A percentile compares a stretch with the other conserved stretches of the same genome.
phyloP scores from a whole-genome alignment of 2,888 invertebrate species.

The Nephrotoma appendiculata region DNA sequence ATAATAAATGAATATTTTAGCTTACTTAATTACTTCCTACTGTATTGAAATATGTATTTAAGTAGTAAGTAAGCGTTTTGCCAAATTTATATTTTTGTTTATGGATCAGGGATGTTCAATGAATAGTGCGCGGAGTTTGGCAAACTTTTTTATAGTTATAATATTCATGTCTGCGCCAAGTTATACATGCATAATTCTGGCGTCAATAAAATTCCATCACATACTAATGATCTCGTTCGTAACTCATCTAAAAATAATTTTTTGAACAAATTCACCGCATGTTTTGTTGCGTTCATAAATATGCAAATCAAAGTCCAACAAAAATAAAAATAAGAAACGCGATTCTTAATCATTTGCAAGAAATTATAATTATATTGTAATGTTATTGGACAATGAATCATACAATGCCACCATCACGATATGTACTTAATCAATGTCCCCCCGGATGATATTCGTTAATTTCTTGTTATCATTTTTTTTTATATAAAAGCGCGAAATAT shows the following conservation, averaged over 20 bases:
- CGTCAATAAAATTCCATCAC: background rate
- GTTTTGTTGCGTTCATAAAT: background rate
- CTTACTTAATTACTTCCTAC: background rate
- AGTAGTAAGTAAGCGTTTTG: no score
- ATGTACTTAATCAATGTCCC: background rate
- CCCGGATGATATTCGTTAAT: background rate
- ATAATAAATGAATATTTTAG: background rate
- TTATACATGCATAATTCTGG: background rate
- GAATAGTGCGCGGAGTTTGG: no score
- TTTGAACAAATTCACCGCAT: background rate
- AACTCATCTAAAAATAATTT: background rate
- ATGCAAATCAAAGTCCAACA: background rate
- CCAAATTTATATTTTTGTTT: no score
- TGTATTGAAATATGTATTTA: background rate
- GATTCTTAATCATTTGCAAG: background rate
- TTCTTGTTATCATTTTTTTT: background rate
- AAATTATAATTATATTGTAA: background rate
- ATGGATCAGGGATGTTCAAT: no score
- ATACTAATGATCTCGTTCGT: background rate
- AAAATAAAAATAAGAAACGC: background rate
- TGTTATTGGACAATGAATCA: background rate
- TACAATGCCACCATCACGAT: background rate
- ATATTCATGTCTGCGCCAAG: no score
- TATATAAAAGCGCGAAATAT: background rate
- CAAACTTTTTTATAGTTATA: no score